These are phyloP conservation scores for Sarcophaga rosellei DNA, from an alignment of 2,888 invertebrate species.

Conservation along the genomic window DNA sequence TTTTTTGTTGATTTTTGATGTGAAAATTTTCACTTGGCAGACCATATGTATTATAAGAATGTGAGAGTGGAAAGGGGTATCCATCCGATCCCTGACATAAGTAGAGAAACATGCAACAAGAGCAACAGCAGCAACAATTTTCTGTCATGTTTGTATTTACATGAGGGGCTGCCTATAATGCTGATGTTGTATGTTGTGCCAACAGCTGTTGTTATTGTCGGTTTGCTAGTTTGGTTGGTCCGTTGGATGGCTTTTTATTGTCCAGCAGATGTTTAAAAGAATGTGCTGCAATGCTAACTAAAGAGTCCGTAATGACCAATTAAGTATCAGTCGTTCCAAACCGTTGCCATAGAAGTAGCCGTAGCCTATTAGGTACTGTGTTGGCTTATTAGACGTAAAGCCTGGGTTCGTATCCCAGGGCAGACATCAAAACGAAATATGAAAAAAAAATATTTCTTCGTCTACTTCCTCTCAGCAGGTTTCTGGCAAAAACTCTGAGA, in stretches of 20 bases:
- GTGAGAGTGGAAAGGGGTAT: neutral
- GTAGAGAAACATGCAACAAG: neutral
- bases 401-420: too few relatives aligned
- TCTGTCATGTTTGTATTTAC: conserved; percentile 48
- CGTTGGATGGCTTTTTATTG: conserved; percentile 19
- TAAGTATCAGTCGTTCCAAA: too few relatives aligned
- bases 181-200: conserved; percentile 54
- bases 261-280: conserved; percentile 18
- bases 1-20: neutral
- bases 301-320: too few relatives aligned
- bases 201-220: conserved; percentile 63
- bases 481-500: too few relatives aligned
- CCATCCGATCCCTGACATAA: neutral
- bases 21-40: conserved; percentile 1
- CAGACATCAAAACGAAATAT: too few relatives aligned
- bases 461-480: too few relatives aligned
- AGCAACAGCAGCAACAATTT: conserved; percentile 23
- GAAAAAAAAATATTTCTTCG: too few relatives aligned
- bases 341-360: too few relatives aligned
- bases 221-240: conserved; percentile 12
- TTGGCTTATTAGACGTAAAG: too few relatives aligned
- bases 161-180: conserved; percentile 22
- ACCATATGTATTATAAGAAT: neutral
- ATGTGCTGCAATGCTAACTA: neutral
- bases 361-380: too few relatives aligned